Evolutionary conservation across 2,113 vertebrate genomes (phyloP), one percentile per base, ranked within the genome.

Genomic region (Proterorhinus semilunaris): DNA sequence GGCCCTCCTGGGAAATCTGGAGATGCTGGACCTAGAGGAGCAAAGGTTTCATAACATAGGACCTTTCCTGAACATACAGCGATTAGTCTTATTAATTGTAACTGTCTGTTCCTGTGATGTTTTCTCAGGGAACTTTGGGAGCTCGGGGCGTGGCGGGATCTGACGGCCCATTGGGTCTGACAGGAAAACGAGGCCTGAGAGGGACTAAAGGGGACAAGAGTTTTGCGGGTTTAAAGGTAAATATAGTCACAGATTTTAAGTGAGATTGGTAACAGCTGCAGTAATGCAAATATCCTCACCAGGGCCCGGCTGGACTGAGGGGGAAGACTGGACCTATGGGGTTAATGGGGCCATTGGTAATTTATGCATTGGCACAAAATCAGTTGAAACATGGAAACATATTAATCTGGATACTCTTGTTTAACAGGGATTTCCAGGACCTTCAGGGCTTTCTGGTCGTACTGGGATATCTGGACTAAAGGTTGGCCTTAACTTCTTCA

Each of bases 121-220:
- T 62, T 66, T 59, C 6, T 48, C 53, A 95, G 94, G 93, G 94
- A 21, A 79, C 63, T 0, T 0, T 69, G 15, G 94, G 94, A 17
- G 64, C 64, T 44, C 49, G 44, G 21, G 94, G 94, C 5, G 61
- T 62, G 5, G 50, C 72, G 43, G 93, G 93, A 21, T 69, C 7
- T 0, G 80, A 82, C 0, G 94, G 94, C 0, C 84, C 65, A 0
- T 53, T 75, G 74, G 92, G 93, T 62, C 13, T 73, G 8, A 69
- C 68, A 0, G 93, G 94, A 10, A 65, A 79, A 10, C 8, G 13
- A n/a, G 94, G 93, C 58, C 45, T 12, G n/a, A 85, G 84, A 75
- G 93, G 92, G 11, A 53, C 12, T 10, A 93, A 89, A 83, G 93
- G 93, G 71, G 86, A 91, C 69, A 93, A 92, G 78, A 93, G 94